These are phyloP conservation scores for Acanthiza pusilla DNA, from an alignment of 2,797 vertebrate genomes.

Conservation along the genomic window DNA sequence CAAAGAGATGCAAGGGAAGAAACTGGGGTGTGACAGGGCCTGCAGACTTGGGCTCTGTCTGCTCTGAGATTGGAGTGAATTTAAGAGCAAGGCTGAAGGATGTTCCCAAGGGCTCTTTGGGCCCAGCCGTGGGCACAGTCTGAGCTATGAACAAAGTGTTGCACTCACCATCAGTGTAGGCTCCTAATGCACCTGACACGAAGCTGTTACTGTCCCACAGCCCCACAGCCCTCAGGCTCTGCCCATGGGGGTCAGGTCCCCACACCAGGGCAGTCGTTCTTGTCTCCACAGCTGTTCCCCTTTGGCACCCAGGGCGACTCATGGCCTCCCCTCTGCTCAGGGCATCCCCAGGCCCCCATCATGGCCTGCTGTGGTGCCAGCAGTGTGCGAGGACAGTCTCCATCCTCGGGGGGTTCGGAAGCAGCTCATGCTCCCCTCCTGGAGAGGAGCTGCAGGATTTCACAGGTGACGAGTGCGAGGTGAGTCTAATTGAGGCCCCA, in stretches of 20 bases:
- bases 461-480: accelerated
- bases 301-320: not conserved
- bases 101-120: not conserved
- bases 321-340: not conserved
- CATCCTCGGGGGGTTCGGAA: accelerated
- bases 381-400: accelerated
- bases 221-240: not conserved
- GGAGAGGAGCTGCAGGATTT: accelerated
- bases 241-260: accelerated
- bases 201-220: not conserved
- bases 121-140: too few relatives aligned
- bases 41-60: not conserved
- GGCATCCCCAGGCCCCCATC: accelerated
- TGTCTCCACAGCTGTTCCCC: not conserved
- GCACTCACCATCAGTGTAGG: not conserved
- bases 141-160: too few relatives aligned
- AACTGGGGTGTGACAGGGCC: not conserved
- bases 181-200: not conserved
- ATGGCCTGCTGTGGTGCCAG: accelerated
- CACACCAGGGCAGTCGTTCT: accelerated
- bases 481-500: not conserved
- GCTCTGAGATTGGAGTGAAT: not conserved
- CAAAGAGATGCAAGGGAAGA: not conserved
- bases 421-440: too few relatives aligned
- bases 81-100: not conserved